Evolutionary conservation across 1,140 invertebrate genomes (phyloP).

Genomic region (Metopolophium dirhodum): DNA sequence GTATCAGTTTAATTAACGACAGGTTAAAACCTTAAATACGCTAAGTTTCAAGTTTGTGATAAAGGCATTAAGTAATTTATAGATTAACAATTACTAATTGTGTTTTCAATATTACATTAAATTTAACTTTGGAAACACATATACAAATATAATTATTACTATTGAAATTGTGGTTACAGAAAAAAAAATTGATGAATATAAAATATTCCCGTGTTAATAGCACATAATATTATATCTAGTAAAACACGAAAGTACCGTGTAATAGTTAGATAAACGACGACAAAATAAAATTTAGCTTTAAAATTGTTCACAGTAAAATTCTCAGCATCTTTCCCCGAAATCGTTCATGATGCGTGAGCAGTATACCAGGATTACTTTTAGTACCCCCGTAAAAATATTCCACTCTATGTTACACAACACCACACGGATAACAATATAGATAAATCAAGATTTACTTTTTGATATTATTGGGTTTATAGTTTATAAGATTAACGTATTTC

Average conservation of each 20-base stretch:
- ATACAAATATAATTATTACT: background rate
- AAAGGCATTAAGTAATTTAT: no score
- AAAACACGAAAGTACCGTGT: background rate
- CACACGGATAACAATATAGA: no score
- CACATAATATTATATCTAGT: background rate
- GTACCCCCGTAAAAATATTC: no score
- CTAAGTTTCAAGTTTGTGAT: no score
- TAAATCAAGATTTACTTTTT: background rate
- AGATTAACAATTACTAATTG: no score
- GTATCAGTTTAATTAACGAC: no score
- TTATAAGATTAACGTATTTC: background rate
- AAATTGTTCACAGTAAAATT: background rate
- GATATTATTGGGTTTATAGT: background rate
- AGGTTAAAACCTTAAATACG: no score
- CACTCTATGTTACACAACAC: no score
- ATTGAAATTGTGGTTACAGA: background rate
- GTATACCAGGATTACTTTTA: no score
- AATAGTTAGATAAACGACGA: background rate
- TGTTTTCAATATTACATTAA: no score
- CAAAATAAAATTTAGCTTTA: background rate
- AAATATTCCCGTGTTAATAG: background rate
- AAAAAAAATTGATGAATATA: background rate
- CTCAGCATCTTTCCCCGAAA: background rate
- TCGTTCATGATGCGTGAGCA: no score
- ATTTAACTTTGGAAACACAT: background rate